Base-by-base conservation (phyloP, 37 sponge, comb jelly and placozoan genomes). In the Ephydatia muelleri region DNA sequence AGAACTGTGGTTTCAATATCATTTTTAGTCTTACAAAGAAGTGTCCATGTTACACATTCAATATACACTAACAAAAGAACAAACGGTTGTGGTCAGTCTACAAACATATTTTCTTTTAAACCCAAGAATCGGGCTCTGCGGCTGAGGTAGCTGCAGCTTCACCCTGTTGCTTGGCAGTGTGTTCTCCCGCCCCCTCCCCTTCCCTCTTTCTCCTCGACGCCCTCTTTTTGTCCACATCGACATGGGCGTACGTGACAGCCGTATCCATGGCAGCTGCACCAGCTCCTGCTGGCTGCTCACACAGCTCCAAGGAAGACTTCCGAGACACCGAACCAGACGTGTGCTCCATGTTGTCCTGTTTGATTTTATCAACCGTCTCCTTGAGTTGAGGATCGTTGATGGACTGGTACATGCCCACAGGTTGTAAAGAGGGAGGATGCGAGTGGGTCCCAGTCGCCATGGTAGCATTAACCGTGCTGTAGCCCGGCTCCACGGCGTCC, bases 211-310 rank as follows among this genome's bases (percentile, higher is more conserved):
- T 19, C 38, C 82, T 37, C 27, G 82, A 81, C 2, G 82, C 82
- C 19, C 72, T 12, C 39, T 81, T 81, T 49, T 81, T 68, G 29
- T 81, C 70, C 0, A 81, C 43, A 49, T 81, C 70, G 38, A 81
- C 82, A 70, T 81, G 71, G 27, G 49, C 29, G 29, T 49, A 78
- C 16, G 33, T 27, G 8, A 57, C 33, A 12, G 48, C 64, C 1
- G 43, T 43, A 43, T 43, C 43, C 43, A 43, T 43, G 43, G 43
- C 6, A 43, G 57, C 57, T 1, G 57, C 57, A 16, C 14, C 57
- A n/a, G n/a, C n/a, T n/a, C n/a, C n/a, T n/a, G n/a, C n/a, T n/a
- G n/a, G n/a, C 16, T 4, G 57, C 12, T 57, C 57, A 4, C 1
- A 57, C 57, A 57, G 57, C 16, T 4, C 6, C 19, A 21, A 57